Base-by-base conservation (phyloP, 2,797 vertebrate species). In the Thunnus albacares region DNA sequence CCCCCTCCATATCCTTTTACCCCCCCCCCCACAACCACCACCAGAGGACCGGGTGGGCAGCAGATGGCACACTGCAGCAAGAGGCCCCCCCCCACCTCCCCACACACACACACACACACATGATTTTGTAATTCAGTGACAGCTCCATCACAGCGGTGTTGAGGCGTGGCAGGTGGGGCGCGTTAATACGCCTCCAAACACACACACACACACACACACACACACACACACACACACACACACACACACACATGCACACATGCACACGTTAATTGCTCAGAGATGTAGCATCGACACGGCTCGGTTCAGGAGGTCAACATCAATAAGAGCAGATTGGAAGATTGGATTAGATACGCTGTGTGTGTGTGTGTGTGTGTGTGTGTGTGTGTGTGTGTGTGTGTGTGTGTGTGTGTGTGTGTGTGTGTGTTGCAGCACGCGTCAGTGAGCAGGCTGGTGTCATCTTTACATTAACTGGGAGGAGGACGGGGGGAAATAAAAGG, bases 241-340 rank as follows among this genome's bases (percentile, higher is more conserved):
- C 71, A 51, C 51, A 67, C 75, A 77, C 49, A 69, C 61, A 80
- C 76, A 71, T 28, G 5, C 49, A 69, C 61, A 80, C 76, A 71
- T 28, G 5, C 67, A 51, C 28, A 9, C 71, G 83, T 87, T 94
- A 94, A 94, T 91, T 89, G 87, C 82, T 86, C 75, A 69, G 85
- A 91, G 89, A 94, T 85, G 88, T 57, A 58, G 77, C 84, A 71
- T 78, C 79, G 84, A 94, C 91, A 91, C 63, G 81, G 18, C 67
- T 57, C 20, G 62, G 92, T 87, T 91, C 86, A 90, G 82, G 80
- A 88, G 93, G 92, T 94, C 92, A 91, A 92, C 89, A 89, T 89
- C 90, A 91, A 92, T 94, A 93, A 91, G 84, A 82, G 87, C 86
- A 90, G 91, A 94, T 87, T 90, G 89, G 91, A 92, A 87, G 90